phyloP scores from a whole-genome alignment of 1,140 invertebrate species.

The Pseudomyrmex pallidus region DNA sequence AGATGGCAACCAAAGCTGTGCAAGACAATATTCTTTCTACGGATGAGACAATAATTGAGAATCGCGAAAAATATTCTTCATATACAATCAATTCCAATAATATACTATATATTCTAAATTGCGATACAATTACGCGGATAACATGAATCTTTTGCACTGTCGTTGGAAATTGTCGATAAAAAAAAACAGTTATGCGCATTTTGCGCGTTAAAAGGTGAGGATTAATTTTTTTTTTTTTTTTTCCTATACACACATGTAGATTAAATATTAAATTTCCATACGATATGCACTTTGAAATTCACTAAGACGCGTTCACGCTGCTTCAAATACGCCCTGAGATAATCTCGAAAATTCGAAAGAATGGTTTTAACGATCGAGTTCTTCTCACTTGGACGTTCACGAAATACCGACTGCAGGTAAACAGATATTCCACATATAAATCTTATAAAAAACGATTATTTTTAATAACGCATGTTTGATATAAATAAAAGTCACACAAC shows the following conservation, averaged over 20 bases:
- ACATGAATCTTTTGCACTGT: too few relatives aligned
- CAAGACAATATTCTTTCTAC: slow-evolving; percentile 40
- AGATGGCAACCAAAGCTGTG: slow-evolving; percentile 27
- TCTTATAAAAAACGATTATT: slow-evolving; percentile 8
- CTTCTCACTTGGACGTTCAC: slow-evolving; percentile 41
- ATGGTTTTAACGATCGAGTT: slow-evolving; percentile 66
- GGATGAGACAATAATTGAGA: slow-evolving; percentile 18
- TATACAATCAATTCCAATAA: too few relatives aligned
- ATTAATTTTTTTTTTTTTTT: too few relatives aligned
- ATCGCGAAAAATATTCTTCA: not conserved
- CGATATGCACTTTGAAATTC: slow-evolving; percentile 34
- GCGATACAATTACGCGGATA: too few relatives aligned
- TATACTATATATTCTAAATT: too few relatives aligned
- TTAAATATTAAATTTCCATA: not conserved
- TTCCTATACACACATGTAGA: not conserved
- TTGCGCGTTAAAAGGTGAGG: too few relatives aligned
- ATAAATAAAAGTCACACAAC: too few relatives aligned
- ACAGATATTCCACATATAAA: slow-evolving; percentile 47
- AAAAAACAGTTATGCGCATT: too few relatives aligned
- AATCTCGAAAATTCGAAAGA: slow-evolving; percentile 20
- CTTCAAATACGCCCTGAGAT: too few relatives aligned
- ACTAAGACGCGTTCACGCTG: slow-evolving; percentile 33
- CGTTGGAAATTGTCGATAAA: too few relatives aligned
- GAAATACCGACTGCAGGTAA: slow-evolving; percentile 70
- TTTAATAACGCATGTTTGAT: too few relatives aligned